Evolutionary conservation across 2,797 vertebrate genomes (phyloP).

Genomic region (Bradypodion pumilum): DNA sequence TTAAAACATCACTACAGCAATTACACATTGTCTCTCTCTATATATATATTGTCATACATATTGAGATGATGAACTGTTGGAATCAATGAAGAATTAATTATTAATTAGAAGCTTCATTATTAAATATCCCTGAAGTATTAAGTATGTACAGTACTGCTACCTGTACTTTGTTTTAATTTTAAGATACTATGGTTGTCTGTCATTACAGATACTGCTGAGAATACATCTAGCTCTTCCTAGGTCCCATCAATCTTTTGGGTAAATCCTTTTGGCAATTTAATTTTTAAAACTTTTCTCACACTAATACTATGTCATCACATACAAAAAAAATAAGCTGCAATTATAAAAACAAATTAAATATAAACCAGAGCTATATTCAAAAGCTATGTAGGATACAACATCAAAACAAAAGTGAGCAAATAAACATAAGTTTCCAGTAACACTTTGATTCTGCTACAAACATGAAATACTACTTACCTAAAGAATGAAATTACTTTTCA

Average conservation of each 20-base stretch:
- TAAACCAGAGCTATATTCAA: too few species aligned
- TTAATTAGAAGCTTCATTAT: neutral
- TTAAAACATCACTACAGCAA: neutral
- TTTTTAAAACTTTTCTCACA: too few species aligned
- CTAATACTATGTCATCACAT: too few species aligned
- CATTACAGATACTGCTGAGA: neutral
- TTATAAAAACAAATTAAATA: too few species aligned
- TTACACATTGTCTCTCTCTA: neutral
- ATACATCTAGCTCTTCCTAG: neutral
- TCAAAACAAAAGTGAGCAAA: too few species aligned
- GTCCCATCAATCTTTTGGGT: neutral
- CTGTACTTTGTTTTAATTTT: neutral
- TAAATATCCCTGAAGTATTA: neutral
- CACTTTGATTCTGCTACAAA: too few species aligned
- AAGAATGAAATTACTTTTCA: too few species aligned
- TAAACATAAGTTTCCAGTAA: too few species aligned
- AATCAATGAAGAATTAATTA: neutral
- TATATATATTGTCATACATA: neutral
- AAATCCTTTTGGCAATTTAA: neutral
- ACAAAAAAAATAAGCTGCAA: too few species aligned
- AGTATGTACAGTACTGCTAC: neutral
- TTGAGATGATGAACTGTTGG: neutral
- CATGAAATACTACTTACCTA: too few species aligned
- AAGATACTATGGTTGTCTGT: neutral
- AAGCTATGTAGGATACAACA: too few species aligned